phyloP scores from a whole-genome alignment of 2,797 vertebrate genomes.

The Crenichthys baileyi region DNA sequence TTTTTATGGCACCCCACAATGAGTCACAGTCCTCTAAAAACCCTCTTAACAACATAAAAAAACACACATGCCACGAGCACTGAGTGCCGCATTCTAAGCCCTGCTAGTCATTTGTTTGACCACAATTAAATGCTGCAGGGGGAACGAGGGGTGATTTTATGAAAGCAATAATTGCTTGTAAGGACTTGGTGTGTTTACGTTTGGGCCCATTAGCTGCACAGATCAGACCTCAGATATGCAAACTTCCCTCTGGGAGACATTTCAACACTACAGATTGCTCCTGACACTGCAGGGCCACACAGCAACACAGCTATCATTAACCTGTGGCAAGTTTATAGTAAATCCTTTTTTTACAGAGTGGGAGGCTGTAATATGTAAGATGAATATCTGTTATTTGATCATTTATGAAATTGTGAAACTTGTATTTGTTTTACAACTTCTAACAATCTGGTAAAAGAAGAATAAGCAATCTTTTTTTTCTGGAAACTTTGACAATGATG shows the following conservation, averaged over 20 bases:
- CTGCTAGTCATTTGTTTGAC: slow-evolving; percentile 82
- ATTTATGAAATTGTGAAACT: not conserved
- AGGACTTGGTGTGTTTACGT: slow-evolving; percentile 82
- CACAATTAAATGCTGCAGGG: slow-evolving; percentile 82
- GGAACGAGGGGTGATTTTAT: slow-evolving; percentile 81
- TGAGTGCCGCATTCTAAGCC: slow-evolving; percentile 74
- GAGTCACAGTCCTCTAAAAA: slow-evolving; percentile 59
- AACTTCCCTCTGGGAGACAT: slow-evolving; percentile 78
- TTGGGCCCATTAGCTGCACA: slow-evolving; percentile 81
- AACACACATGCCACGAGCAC: slow-evolving; percentile 53
- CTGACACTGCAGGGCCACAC: slow-evolving; percentile 64
- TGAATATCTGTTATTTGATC: not conserved
- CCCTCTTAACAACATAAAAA: slow-evolving; percentile 54
- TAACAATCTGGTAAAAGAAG: not conserved
- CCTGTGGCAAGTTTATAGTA: slow-evolving; percentile 48
- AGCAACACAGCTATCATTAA: slow-evolving; percentile 55
- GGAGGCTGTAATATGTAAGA: slow-evolving; percentile 28
- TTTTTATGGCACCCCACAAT: slow-evolving; percentile 16
- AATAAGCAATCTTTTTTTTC: not conserved
- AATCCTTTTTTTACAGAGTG: slow-evolving; percentile 28
- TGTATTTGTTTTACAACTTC: not conserved
- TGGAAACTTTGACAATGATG: slow-evolving; percentile 17
- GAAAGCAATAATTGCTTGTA: slow-evolving; percentile 85
- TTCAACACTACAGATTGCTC: slow-evolving; percentile 76
- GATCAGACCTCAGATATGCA: slow-evolving; percentile 85